Conservation (phyloP, 2,888 invertebrate species). For the Conchocele bisecta region DNA sequence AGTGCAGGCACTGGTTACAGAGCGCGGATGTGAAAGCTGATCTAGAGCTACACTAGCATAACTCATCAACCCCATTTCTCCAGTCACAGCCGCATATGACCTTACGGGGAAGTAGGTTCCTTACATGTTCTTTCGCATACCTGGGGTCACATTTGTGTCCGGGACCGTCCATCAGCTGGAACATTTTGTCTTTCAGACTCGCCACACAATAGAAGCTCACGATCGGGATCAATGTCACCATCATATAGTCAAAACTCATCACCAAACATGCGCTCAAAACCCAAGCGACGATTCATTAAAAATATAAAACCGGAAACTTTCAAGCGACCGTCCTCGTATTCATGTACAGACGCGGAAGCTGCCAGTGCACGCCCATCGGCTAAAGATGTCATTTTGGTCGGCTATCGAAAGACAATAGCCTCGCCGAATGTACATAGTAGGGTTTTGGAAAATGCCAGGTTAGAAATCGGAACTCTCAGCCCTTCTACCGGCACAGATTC, state of each 20-base stretch:
- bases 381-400: slow-evolving; percentile 76
- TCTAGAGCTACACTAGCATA: no score
- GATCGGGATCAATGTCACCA: slow-evolving; percentile 42
- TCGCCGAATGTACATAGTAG: slow-evolving; percentile 57
- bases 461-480: slow-evolving; percentile 79
- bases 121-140: no score
- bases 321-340: slow-evolving; percentile 79
- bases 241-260: slow-evolving; percentile 46
- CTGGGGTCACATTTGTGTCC: no score
- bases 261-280: slow-evolving; percentile 40
- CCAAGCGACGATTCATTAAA: slow-evolving; percentile 76
- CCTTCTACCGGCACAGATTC: slow-evolving; percentile 49
- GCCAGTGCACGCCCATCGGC: slow-evolving; percentile 54
- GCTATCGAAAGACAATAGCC: slow-evolving; percentile 76
- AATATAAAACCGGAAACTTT: slow-evolving; percentile 80
- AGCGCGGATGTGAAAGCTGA: no score
- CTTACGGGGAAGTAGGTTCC: no score
- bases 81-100: no score
- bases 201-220: slow-evolving; percentile 28
- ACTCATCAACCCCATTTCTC: no score
- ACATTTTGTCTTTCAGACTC: slow-evolving; percentile 16
- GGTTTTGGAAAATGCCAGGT: slow-evolving; percentile 45
- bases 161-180: no score
- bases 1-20: no score
- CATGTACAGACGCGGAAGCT: slow-evolving; percentile 71